Base-by-base conservation (phyloP, 2,888 invertebrate species). In the Erebia palarica region DNA sequence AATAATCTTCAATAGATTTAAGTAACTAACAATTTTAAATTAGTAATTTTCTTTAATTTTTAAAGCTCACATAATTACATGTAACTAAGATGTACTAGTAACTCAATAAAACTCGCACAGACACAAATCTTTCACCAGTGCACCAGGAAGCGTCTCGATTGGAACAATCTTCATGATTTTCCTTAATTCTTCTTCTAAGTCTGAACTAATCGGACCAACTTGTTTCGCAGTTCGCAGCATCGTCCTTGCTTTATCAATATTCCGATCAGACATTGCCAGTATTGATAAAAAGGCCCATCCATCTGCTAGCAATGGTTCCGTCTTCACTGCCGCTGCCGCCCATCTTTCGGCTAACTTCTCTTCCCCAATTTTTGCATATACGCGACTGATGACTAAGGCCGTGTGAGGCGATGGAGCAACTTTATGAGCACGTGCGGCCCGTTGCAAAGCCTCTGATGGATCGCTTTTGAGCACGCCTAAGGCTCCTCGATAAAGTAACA, bases 231-330 rank as follows among this genome's bases (percentile, higher is more conserved):
- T 91, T 9, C 91, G 87, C 3, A 91, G 76, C 86, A 91, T 85
- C 1, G 82, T 78, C 60, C 84, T 83, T 1, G 90, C 91, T 75
- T 85, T 88, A 10, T 88, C 80, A 1, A 87, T 21, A 36, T 89
- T 79, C 61, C 80, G 82, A 53, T 87, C 83, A 60, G 83, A 78
- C 82, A 91, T 85, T 10, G 90, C 90, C 53, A 91, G 75, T 18
- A 90, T 64, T n/a, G 87, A 85, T 73, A 93, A 75, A 73, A 90
- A 79, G 3, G 90, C 91, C 93, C 93, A 93, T 0, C 86, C 93
- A 77, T 93, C 91, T 4, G 92, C 83, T 44, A 92, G 78, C 42
- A 85, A 76, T 1, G 92, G 91, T 73, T 92, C 93, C 27, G 80
- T 70, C 69, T 89, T 88, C 0, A 92, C 90, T 55, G 92, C 88